Evolutionary conservation across 2,797 vertebrate species (phyloP).

Genomic region (Lateolabrax maculatus): DNA sequence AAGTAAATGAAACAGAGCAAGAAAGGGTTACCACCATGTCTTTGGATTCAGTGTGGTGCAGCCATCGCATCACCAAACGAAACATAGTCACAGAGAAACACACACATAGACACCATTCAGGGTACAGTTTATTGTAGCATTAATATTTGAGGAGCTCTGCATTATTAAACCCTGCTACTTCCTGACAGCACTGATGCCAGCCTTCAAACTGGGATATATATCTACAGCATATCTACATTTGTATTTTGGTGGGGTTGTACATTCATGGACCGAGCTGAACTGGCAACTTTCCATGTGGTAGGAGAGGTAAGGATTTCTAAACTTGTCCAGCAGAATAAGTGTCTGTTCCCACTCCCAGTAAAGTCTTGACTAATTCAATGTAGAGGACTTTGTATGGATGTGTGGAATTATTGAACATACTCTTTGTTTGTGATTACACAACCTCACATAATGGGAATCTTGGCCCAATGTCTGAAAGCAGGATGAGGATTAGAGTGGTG

Average conservation of each 20-base stretch:
- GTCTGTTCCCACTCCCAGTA: not conserved
- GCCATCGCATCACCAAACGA: slow-evolving; percentile 5
- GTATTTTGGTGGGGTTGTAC: not conserved
- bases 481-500: slow-evolving; percentile 60
- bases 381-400: slow-evolving; percentile 2
- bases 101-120: slow-evolving; percentile 8
- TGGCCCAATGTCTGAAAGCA: slow-evolving; percentile 55
- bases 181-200: slow-evolving; percentile 21
- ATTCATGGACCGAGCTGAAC: slow-evolving; percentile 5
- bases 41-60: too few relatives aligned
- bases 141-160: slow-evolving; percentile 59
- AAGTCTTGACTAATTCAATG: not conserved
- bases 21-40: too few relatives aligned
- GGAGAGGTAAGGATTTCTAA: slow-evolving; percentile 13
- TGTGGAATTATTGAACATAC: slow-evolving; percentile 16
- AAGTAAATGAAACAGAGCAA: too few relatives aligned
- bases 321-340: not conserved
- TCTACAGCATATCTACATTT: not conserved
- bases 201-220: slow-evolving; percentile 4
- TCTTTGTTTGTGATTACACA: slow-evolving; percentile 45
- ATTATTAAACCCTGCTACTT: slow-evolving; percentile 51
- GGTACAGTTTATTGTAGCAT: slow-evolving; percentile 1
- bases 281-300: slow-evolving; percentile 10
- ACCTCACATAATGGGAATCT: slow-evolving; percentile 59
- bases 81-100: slow-evolving; percentile 9